A percentile compares a stretch with the other conserved stretches of the same genome.
These are phyloP conservation scores for Eulemur rufifrons DNA, from an alignment of 2,113 vertebrate genomes.

Conservation along the genomic window DNA sequence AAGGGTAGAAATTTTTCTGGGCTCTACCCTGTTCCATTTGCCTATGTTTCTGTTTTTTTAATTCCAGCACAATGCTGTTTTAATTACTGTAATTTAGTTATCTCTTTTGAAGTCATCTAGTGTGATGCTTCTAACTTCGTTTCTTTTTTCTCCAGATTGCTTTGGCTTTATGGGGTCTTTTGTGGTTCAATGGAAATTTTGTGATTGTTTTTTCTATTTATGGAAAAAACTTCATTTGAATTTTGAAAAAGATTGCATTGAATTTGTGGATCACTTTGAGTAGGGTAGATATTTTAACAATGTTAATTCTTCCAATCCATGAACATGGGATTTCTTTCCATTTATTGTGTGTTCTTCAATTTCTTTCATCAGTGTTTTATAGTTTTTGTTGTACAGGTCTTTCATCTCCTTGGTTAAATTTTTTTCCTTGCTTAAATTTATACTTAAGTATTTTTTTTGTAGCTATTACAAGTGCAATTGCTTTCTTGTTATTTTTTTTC, in stretches of 20 bases:
- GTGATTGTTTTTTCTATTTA: too few relatives aligned
- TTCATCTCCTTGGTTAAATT: neutral
- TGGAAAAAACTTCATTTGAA: neutral
- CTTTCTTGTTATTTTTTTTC: neutral
- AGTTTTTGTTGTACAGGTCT: neutral
- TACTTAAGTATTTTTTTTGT: neutral
- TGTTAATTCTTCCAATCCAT: neutral
- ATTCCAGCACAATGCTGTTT: neutral
- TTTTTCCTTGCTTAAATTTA: neutral
- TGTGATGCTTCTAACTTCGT: neutral
- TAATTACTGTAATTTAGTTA: neutral
- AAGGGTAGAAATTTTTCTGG: fast-evolving
- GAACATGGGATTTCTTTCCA: neutral
- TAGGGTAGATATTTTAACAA: neutral
- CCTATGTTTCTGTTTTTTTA: neutral
- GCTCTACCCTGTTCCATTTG: neutral
- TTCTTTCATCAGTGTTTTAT: neutral
- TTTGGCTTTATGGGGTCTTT: neutral
- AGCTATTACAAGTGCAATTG: neutral
- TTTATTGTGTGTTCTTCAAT: neutral
- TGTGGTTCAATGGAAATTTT: neutral
- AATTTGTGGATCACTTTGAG: neutral
- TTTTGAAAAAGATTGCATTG: neutral
- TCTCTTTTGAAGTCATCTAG: neutral
- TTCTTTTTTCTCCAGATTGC: neutral